Percentiles rank a stretch among this genome's conserved stretches.
Conservation (phyloP, 2,113 vertebrate species). For the Lophochroa leadbeateri region DNA sequence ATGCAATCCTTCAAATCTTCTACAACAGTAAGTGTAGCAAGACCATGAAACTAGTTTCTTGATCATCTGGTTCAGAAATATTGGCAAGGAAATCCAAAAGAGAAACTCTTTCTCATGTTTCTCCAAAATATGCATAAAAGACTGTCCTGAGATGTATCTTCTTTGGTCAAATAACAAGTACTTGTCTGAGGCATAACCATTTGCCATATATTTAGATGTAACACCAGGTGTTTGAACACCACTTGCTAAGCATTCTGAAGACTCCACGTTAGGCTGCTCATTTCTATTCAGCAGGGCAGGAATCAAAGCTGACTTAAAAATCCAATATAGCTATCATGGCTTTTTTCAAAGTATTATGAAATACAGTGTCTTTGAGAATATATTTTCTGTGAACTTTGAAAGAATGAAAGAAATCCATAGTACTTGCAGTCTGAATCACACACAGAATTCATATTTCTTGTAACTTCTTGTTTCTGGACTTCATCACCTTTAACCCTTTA, state of each 20-base stretch:
- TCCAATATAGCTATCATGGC: background rate
- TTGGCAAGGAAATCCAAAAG: background rate
- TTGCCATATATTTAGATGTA: background rate
- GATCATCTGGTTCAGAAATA: background rate
- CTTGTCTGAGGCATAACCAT: background rate
- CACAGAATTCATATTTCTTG: background rate
- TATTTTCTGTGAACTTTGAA: constrained; percentile 33
- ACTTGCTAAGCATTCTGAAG: background rate
- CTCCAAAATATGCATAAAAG: background rate
- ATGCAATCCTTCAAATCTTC: constrained; percentile 9
- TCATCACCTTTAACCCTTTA: background rate
- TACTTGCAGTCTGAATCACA: background rate
- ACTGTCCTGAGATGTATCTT: background rate
- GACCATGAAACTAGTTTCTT: background rate
- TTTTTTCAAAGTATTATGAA: background rate
- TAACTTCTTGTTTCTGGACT: constrained; percentile 27
- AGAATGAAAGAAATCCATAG: constrained; percentile 38
- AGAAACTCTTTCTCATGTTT: background rate
- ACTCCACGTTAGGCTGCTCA: background rate
- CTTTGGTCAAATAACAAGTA: background rate
- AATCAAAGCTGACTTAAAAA: constrained; percentile 57
- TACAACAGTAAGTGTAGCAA: background rate
- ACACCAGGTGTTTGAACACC: background rate
- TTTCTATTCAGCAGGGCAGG: background rate
- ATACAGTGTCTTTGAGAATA: constrained; percentile 23